Evolutionary conservation across 2,888 invertebrate species (phyloP), one percentile per base, ranked within the genome.

Genomic region (Coecobrya sp.): DNA sequence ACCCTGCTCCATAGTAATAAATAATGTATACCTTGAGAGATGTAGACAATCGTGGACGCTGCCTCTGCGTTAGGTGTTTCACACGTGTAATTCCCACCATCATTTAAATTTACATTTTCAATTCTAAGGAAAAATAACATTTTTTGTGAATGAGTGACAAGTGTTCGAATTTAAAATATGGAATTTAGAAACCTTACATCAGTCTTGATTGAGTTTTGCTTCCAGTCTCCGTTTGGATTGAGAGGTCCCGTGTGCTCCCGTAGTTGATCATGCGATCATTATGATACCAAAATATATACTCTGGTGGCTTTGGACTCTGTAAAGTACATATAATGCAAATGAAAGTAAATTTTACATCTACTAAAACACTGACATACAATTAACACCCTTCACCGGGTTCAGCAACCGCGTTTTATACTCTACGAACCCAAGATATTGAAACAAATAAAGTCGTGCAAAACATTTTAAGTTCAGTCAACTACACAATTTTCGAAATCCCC

Each of bases 11-110:
- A n/a, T n/a, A n/a, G n/a, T n/a, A n/a, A n/a, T n/a, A n/a, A n/a
- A n/a, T n/a, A n/a, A n/a, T n/a, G n/a, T n/a, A n/a, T n/a, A n/a
- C n/a, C n/a, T n/a, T n/a, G n/a, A n/a, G n/a, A n/a, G n/a, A n/a
- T n/a, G n/a, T n/a, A n/a, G n/a, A n/a, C n/a, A n/a, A n/a, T n/a
- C n/a, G n/a, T n/a, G n/a, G n/a, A n/a, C n/a, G n/a, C n/a, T n/a
- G n/a, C n/a, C n/a, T n/a, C n/a, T n/a, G n/a, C n/a, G n/a, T n/a
- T n/a, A n/a, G n/a, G n/a, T n/a, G n/a, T n/a, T n/a, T 97, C 97
- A 96, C 98, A 98, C 93, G 98, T 98, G 96, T 98, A 98, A 96
- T 98, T 98, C 95, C 98, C 98, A 95, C 98, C 98, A 96, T 98
- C 98, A 89, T 97, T 96, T 95, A 98, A 97, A 95, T 97, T 97